Evolutionary conservation across 1,140 invertebrate genomes (phyloP).

Genomic region (Halesus radiatus): DNA sequence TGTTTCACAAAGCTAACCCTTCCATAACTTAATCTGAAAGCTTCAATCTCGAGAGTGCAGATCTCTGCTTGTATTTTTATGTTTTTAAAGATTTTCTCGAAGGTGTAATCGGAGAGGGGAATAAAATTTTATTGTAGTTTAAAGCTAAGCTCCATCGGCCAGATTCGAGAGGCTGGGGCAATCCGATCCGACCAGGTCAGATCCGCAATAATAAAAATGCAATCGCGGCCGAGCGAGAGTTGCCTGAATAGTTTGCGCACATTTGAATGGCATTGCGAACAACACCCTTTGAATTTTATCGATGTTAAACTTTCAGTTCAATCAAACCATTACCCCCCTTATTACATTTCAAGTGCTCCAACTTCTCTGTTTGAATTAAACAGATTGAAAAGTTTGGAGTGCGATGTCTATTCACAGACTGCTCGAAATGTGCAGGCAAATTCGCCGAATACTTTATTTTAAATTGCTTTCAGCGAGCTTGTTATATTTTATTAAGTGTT

Average conservation of each 20-base stretch:
- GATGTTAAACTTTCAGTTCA: constrained; percentile 43
- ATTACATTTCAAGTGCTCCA: constrained; percentile 6
- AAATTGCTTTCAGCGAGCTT: too few species aligned
- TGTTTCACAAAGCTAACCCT: too few species aligned
- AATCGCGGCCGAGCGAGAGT: constrained; percentile 29
- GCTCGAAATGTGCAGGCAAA: too few species aligned
- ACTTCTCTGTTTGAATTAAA: constrained; percentile 3
- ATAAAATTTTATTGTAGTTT: constrained; percentile 46
- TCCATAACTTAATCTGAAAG: too few species aligned
- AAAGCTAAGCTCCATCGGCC: background rate
- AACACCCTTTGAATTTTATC: constrained; percentile 39
- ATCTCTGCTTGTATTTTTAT: background rate
- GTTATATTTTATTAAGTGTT: too few species aligned
- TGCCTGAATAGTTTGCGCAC: constrained; percentile 45
- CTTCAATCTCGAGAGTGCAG: constrained; percentile 11
- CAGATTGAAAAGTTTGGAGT: constrained; percentile 6
- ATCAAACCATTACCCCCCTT: constrained; percentile 36
- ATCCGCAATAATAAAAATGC: constrained; percentile 42
- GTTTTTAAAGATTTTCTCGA: background rate
- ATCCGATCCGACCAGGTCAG: constrained; percentile 1
- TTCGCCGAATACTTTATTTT: too few species aligned
- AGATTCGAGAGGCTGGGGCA: background rate
- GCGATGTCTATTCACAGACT: constrained; percentile 1
- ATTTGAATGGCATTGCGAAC: constrained; percentile 53
- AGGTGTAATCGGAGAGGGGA: background rate